Percentiles rank a stretch among this genome's conserved stretches.
These are phyloP conservation scores for Mus minutoides DNA, from an alignment of 2,797 vertebrate genomes.

Conservation along the genomic window DNA sequence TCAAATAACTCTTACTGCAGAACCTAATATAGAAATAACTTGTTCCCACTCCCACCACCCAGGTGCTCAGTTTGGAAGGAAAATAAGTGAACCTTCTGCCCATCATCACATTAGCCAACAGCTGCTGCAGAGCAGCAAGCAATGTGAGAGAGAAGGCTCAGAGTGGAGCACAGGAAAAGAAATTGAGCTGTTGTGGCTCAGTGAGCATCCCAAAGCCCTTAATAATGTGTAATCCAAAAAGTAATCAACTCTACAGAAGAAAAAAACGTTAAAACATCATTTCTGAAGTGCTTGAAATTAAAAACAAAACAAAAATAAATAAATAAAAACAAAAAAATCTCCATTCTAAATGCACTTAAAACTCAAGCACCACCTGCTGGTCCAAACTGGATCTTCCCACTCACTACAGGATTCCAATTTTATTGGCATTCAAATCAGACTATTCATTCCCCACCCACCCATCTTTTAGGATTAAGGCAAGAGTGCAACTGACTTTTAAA, in stretches of 20 bases:
- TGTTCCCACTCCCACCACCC: background rate
- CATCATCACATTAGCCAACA: slow-evolving; percentile 37
- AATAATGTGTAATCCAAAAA: slow-evolving; percentile 8
- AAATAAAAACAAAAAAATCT: background rate
- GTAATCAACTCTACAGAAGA: background rate
- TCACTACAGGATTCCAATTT: slow-evolving; percentile 8
- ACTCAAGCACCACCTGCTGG: slow-evolving; percentile 68
- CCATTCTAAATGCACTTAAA: slow-evolving; percentile 68
- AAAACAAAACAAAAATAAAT: background rate
- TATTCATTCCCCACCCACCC: background rate
- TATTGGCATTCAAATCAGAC: slow-evolving; percentile 54
- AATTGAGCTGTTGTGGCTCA: background rate
- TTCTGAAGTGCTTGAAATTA: slow-evolving; percentile 26
- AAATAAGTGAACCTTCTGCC: slow-evolving; percentile 61
- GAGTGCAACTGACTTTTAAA: background rate
- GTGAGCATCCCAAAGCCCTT: background rate
- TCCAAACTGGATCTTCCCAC: slow-evolving; percentile 59
- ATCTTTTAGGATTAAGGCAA: background rate
- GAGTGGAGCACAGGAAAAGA: fast-evolving
- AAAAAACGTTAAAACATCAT: background rate
- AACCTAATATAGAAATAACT: background rate
- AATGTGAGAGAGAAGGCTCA: background rate
- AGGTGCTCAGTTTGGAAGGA: slow-evolving; percentile 62
- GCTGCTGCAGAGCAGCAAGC: background rate
- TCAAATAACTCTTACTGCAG: background rate